Conservation (phyloP, 2,797 vertebrate genomes). For the Myotis vivesi region DNA sequence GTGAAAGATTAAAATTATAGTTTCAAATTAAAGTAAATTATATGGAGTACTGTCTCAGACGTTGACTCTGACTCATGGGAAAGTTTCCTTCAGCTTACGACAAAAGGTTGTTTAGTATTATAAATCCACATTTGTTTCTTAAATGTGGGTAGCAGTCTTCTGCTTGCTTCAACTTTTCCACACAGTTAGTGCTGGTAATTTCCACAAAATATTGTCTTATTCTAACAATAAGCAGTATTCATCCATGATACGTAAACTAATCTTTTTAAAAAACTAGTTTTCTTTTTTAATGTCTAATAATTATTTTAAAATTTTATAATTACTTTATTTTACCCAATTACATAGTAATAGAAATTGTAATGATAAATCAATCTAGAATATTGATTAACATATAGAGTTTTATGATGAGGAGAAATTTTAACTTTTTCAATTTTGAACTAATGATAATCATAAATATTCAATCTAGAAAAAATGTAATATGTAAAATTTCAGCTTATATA, state of each 20-base stretch:
- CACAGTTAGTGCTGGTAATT: not conserved
- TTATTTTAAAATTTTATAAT: not conserved
- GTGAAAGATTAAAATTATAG: not conserved
- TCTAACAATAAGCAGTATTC: not conserved
- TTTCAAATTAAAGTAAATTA: conserved; percentile 1
- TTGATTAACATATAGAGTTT: not conserved
- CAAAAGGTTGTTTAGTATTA: not conserved
- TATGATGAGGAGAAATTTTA: not conserved
- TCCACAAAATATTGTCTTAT: not conserved
- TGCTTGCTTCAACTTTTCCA: not conserved
- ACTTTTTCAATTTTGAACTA: conserved; percentile 12
- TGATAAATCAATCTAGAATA: conserved; percentile 18
- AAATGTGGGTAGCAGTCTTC: not conserved
- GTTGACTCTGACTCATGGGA: not conserved
- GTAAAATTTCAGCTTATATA: not conserved
- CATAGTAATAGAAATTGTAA: not conserved
- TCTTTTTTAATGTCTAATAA: not conserved
- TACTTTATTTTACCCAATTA: not conserved
- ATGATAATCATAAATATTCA: not conserved
- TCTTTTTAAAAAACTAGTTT: not conserved
- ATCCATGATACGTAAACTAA: not conserved
- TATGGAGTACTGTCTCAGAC: not conserved
- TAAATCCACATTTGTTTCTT: not conserved
- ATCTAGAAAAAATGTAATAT: not conserved
- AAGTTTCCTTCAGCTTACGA: conserved; percentile 2